Conservation (phyloP, 2,888 invertebrate species). For the Keiferia lycopersicella region DNA sequence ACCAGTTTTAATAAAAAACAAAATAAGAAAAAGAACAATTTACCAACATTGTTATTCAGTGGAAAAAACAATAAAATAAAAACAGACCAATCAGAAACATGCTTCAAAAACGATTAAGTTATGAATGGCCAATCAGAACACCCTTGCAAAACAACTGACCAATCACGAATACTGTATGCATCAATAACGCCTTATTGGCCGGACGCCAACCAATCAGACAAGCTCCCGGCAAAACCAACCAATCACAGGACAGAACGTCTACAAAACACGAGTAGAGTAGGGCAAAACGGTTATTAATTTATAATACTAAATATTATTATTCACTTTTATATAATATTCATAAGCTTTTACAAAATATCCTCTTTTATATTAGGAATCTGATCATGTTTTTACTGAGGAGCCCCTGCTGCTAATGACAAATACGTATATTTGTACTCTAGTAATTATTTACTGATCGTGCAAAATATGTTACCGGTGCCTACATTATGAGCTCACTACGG, state of each 20-base stretch:
- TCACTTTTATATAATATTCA: conserved; percentile 1
- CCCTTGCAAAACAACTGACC: too few species aligned
- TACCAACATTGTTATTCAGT: not conserved
- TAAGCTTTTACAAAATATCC: conserved; percentile 12
- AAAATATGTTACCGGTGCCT: not conserved
- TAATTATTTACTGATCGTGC: not conserved
- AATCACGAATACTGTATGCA: too few species aligned
- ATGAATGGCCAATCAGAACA: too few species aligned
- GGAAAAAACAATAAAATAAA: too few species aligned
- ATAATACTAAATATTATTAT: conserved; percentile 1
- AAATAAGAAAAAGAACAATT: not conserved
- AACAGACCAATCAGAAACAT: too few species aligned
- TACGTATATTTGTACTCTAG: conserved; percentile 5
- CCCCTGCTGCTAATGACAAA: not conserved
- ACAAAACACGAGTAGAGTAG: not conserved
- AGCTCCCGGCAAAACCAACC: not conserved
- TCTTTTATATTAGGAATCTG: conserved; percentile 5
- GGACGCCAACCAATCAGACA: too few species aligned
- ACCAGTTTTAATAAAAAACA: not conserved
- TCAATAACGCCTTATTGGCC: too few species aligned
- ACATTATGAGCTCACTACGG: too few species aligned
- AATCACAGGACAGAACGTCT: not conserved
- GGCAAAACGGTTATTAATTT: not conserved
- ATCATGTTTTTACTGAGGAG: not conserved
- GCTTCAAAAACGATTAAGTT: too few species aligned